These are phyloP conservation scores for Eubasilissa splendida DNA, from an alignment of 2,888 invertebrate genomes.

Conservation along the genomic window DNA sequence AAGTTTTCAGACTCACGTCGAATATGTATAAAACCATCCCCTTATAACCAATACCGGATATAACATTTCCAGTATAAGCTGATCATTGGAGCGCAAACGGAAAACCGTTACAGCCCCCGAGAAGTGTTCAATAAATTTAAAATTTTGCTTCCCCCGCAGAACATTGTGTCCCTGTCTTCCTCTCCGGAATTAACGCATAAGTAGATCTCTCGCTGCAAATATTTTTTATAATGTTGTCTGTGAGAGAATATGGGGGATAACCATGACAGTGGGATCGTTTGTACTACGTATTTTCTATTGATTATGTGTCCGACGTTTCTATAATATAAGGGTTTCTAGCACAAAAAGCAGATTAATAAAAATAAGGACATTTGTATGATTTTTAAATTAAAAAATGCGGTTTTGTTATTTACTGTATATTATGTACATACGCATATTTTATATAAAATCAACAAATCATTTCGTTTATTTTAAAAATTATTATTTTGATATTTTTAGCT, in stretches of 20 bases:
- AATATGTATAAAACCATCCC: constrained; percentile 5
- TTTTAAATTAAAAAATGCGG: too few relatives aligned
- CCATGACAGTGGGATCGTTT: neutral
- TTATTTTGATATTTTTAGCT: too few relatives aligned
- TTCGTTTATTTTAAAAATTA: too few relatives aligned
- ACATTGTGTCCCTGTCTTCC: constrained; percentile 31
- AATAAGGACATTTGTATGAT: too few relatives aligned
- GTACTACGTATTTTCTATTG: neutral
- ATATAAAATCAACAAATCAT: too few relatives aligned
- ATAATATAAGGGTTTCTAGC: too few relatives aligned
- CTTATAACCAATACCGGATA: constrained; percentile 50
- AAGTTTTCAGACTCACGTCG: constrained; percentile 10
- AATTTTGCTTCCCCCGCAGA: constrained; percentile 43
- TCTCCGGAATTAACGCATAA: constrained; percentile 41
- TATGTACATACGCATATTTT: too few relatives aligned
- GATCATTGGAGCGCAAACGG: constrained; percentile 51
- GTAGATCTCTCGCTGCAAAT: constrained; percentile 21
- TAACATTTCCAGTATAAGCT: constrained; percentile 51
- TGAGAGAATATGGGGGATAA: constrained; percentile 9
- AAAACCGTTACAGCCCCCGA: constrained; percentile 51
- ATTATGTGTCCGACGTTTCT: too few relatives aligned
- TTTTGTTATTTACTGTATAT: too few relatives aligned
- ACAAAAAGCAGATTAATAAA: too few relatives aligned
- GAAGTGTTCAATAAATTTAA: constrained; percentile 56
- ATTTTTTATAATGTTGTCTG: constrained; percentile 27